Evolutionary conservation across 53 echinoderm and acorn worm genomes (phyloP).

Genomic region (Actinopyga echinites): DNA sequence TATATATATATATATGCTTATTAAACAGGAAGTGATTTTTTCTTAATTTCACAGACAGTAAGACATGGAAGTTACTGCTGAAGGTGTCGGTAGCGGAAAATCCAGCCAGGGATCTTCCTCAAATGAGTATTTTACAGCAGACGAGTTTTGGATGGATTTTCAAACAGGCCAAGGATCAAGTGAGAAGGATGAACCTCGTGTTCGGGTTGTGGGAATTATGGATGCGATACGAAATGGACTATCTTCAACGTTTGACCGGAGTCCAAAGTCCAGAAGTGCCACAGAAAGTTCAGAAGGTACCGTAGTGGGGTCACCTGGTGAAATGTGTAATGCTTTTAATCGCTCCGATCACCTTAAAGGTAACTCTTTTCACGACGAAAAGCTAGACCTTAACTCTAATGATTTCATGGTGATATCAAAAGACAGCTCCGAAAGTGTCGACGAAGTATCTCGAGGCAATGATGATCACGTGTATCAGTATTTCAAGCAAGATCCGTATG

Average conservation of each 20-base stretch:
- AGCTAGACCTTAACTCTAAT: too few species aligned
- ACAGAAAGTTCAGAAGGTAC: background rate
- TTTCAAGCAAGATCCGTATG: background rate
- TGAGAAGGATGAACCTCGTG: background rate
- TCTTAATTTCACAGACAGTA: too few species aligned
- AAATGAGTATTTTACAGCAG: constrained; percentile 24
- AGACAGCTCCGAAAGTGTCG: too few species aligned
- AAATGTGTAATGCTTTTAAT: too few species aligned
- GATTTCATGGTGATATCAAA: too few species aligned
- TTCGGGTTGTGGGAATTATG: constrained; percentile 15
- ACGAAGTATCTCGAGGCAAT: too few species aligned
- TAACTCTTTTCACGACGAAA: too few species aligned
- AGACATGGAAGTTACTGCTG: background rate
- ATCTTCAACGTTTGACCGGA: background rate
- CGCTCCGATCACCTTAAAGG: too few species aligned
- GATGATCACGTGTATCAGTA: too few species aligned
- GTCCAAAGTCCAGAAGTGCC: background rate
- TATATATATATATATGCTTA: too few species aligned
- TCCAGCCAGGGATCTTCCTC: constrained; percentile 14
- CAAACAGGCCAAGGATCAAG: background rate
- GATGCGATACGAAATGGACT: constrained; percentile 23
- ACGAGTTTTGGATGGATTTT: background rate
- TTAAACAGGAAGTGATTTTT: too few species aligned
- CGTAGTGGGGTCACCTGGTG: too few species aligned
- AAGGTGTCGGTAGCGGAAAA: background rate